Evolutionary conservation across 2,113 vertebrate genomes (phyloP).

Genomic region (Zosterops borbonicus): DNA sequence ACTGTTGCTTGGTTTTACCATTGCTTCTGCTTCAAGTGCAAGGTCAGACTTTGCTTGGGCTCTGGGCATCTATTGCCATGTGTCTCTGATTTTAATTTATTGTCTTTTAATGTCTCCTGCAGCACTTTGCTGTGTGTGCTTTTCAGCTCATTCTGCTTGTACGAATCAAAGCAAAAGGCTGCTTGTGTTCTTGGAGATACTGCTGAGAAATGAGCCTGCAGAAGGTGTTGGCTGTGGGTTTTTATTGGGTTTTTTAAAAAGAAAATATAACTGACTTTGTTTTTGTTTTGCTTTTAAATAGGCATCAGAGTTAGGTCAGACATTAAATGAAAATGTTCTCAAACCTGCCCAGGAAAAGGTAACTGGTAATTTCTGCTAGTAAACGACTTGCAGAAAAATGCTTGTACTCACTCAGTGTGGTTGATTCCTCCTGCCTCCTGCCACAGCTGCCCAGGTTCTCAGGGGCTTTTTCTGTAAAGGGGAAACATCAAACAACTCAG

Average conservation of each 20-base stretch:
- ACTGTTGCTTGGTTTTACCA: neutral
- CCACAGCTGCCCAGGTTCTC: neutral
- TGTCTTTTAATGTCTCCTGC: slow-evolving; percentile 54
- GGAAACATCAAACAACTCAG: neutral
- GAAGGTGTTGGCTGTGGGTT: neutral
- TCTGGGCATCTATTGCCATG: neutral
- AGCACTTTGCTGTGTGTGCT: slow-evolving; percentile 42
- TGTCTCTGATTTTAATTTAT: neutral
- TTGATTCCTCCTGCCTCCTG: neutral
- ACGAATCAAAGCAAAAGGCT: slow-evolving; percentile 33
- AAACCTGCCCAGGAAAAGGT: slow-evolving; percentile 98
- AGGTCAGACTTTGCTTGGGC: slow-evolving; percentile 5
- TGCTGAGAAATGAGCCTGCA: neutral
- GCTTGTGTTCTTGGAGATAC: neutral
- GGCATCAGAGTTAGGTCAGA: slow-evolving; percentile 96
- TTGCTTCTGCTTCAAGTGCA: slow-evolving; percentile 21
- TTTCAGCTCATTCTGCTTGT: slow-evolving; percentile 55
- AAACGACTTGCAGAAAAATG: neutral
- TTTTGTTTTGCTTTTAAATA: slow-evolving; percentile 78
- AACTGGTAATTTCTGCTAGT: slow-evolving; percentile 67
- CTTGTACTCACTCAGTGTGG: neutral
- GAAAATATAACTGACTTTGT: slow-evolving; percentile 57
- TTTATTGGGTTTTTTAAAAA: neutral
- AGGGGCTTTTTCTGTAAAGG: neutral
- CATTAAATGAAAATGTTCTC: slow-evolving; percentile 94